Conservation (phyloP, 2,113 vertebrate genomes). For the Glaucomys volans region DNA sequence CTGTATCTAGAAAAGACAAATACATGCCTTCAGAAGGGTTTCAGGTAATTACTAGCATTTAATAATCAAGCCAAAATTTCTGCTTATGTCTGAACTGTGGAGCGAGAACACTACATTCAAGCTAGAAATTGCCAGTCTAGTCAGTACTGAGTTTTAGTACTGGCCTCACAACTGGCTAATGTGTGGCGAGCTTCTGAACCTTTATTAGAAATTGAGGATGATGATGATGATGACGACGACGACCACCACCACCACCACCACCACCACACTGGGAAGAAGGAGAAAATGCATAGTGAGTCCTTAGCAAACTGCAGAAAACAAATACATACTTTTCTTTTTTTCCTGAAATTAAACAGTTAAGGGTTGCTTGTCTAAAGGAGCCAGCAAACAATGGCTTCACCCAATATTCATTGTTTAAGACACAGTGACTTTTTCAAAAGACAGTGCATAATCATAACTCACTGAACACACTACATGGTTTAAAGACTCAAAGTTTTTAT, state of each 20-base stretch:
- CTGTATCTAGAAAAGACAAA: constrained; percentile 50
- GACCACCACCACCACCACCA: too few species aligned
- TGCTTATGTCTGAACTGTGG: background rate
- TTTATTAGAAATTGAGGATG: background rate
- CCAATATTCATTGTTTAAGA: background rate
- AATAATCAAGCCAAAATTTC: background rate
- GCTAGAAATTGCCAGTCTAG: background rate
- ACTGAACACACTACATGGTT: background rate
- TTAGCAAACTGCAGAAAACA: background rate
- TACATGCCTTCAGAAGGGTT: background rate
- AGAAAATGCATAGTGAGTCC: background rate
- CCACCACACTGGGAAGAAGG: background rate
- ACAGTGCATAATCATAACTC: background rate
- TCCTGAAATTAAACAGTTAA: background rate
- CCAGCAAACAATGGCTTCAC: background rate
- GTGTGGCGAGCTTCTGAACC: background rate
- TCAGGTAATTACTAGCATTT: background rate
- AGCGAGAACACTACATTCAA: background rate
- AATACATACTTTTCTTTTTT: too few species aligned
- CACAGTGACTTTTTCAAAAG: background rate
- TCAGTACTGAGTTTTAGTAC: background rate
- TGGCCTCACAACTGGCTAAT: background rate
- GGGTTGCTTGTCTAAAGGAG: background rate
- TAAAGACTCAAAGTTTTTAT: background rate
- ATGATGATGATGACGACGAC: background rate